Evolutionary conservation across 1,140 invertebrate species (phyloP).

Genomic region (Leptinotarsa defecta): DNA sequence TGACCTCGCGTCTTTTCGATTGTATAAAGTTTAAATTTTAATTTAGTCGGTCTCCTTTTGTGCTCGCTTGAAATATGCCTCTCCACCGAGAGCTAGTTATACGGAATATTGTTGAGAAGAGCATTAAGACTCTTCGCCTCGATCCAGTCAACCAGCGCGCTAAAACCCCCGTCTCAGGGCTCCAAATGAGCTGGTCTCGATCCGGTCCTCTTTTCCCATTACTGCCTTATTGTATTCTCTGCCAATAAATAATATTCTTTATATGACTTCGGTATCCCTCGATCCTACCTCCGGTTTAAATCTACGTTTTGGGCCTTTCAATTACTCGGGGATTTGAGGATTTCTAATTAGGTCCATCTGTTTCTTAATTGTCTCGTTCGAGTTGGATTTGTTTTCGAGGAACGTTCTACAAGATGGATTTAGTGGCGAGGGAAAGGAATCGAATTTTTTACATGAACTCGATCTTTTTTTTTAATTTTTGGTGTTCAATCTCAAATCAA

Average conservation of each 20-base stretch:
- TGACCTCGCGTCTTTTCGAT: slow-evolving; percentile 31
- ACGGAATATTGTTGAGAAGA: slow-evolving; percentile 42
- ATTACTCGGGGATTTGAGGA: slow-evolving; percentile 40
- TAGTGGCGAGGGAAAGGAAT: too few species aligned
- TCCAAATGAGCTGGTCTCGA: neutral
- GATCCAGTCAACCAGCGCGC: slow-evolving; percentile 28
- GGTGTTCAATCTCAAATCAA: too few species aligned
- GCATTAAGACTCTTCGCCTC: slow-evolving; percentile 36
- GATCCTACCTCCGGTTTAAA: slow-evolving; percentile 28
- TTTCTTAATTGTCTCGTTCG: slow-evolving; percentile 39
- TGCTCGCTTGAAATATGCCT: slow-evolving; percentile 43
- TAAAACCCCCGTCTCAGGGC: neutral
- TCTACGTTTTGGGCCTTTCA: slow-evolving; percentile 39
- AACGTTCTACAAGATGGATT: too few species aligned
- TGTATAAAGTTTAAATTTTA: slow-evolving; percentile 46
- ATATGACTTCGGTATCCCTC: slow-evolving; percentile 41
- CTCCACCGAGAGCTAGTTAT: slow-evolving; percentile 44
- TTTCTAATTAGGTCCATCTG: slow-evolving; percentile 44
- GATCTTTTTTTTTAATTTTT: too few species aligned
- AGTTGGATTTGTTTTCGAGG: neutral
- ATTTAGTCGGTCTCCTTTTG: slow-evolving; percentile 43
- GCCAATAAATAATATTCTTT: slow-evolving; percentile 56
- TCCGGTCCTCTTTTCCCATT: slow-evolving; percentile 40
- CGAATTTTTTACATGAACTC: too few species aligned
- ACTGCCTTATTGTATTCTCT: slow-evolving; percentile 51